Conservation (phyloP, 1,140 invertebrate genomes). For the Hylaeus anthracinus region DNA sequence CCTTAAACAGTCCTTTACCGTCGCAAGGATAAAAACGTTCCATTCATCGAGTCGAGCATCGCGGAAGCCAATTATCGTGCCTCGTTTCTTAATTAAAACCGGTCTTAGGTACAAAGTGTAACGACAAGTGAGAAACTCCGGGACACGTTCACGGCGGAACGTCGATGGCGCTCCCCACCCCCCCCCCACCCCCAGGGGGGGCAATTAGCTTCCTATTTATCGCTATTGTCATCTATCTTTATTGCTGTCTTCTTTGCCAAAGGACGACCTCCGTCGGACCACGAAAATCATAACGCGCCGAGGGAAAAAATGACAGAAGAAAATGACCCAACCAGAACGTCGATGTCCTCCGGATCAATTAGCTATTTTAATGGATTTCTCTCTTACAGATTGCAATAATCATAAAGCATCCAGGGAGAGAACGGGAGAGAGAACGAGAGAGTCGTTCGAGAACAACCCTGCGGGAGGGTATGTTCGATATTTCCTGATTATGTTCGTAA, state of each 20-base stretch:
- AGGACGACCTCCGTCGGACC: too few relatives aligned
- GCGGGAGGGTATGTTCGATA: neutral
- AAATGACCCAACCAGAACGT: too few relatives aligned
- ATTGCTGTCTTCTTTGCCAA: too few relatives aligned
- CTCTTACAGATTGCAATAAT: too few relatives aligned
- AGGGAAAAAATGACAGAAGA: neutral
- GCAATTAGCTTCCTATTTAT: neutral
- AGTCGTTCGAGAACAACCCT: neutral
- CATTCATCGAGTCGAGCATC: constrained; percentile 55
- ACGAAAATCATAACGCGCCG: too few relatives aligned
- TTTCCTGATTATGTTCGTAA: neutral
- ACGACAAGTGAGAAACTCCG: constrained; percentile 33
- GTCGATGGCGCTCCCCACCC: neutral
- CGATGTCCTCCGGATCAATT: too few relatives aligned
- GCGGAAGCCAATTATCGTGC: constrained; percentile 60
- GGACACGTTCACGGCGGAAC: neutral
- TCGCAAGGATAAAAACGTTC: constrained; percentile 56
- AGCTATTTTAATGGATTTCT: too few relatives aligned
- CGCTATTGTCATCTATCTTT: neutral
- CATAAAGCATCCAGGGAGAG: neutral
- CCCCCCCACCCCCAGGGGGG: too few relatives aligned
- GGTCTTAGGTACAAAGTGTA: constrained; percentile 39
- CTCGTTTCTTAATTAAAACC: constrained; percentile 62
- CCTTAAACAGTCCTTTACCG: constrained; percentile 55
- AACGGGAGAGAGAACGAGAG: too few relatives aligned